phyloP scores from a whole-genome alignment of 2,888 invertebrate genomes.

The Saturnia japonica region DNA sequence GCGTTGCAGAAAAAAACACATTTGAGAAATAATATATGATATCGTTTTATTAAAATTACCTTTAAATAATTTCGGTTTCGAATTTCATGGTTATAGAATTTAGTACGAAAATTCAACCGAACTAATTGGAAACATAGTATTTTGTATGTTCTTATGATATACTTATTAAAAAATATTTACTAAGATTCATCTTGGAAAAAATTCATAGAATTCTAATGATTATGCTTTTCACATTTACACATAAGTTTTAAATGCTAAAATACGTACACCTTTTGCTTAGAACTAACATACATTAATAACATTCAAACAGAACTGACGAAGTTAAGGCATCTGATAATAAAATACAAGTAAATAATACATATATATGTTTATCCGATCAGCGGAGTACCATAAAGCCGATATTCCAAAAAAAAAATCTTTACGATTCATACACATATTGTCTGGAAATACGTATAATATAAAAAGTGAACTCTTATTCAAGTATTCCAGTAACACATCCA shows the following conservation, averaged over 20 bases:
- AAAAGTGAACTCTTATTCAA: conserved; percentile 17
- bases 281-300: neutral
- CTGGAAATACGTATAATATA: conserved; percentile 23
- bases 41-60: no score
- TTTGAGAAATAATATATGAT: no score
- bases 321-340: neutral
- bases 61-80: no score
- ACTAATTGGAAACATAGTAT: no score
- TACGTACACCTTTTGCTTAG: neutral
- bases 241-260: neutral
- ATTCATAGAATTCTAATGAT: neutral
- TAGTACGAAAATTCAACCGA: no score
- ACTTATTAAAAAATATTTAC: no score
- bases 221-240: conserved; percentile 1
- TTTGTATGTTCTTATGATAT: no score
- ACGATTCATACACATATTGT: conserved; percentile 19
- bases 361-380: neutral
- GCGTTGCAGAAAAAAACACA: no score
- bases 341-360: neutral
- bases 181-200: no score
- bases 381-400: neutral
- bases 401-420: conserved; percentile 19
- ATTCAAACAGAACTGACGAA: conserved; percentile 21
- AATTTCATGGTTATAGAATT: no score
- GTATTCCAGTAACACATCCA: conserved; percentile 43